Base-by-base conservation (phyloP, 2,797 vertebrate genomes). In the Neolamprologus multifasciatus region DNA sequence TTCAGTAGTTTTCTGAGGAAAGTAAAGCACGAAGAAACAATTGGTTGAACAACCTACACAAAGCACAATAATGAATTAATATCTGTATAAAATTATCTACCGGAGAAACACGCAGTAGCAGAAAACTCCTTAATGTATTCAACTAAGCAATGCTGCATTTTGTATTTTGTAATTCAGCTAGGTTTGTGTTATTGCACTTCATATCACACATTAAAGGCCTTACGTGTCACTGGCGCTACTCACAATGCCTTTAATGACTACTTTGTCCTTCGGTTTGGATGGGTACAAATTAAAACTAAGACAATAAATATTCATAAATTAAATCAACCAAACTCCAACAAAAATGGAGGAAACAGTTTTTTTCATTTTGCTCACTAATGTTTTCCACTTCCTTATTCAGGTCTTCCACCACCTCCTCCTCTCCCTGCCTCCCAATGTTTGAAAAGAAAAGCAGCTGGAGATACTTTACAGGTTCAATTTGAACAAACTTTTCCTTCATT, bases 381-480 rank as follows among this genome's bases (percentile, higher is more conserved):
- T 51, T 76, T 33, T 64, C 67, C 74, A 74, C 19, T 36, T 82
- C 29, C 45, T 84, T 19, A 78, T 84, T 83, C 82, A 55, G 54
- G 19, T 78, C 57, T 48, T 13, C 71, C 10, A 59, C 17, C 21
- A 80, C 55, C 36, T 50, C 76, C 50, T 45, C 55, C 69, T 81
- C 19, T 86, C 86, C 78, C 67, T 52, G 45, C 51, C 79, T 81
- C 48, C 50, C 55, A 74, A 48, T 54, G 79, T 80, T 84, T 4
- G 3, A 74, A 83, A 33, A 50, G n/a, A 86, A 64, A 81, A 77
- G 79, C 67, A 82, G 81, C 88, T 54, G 43, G 82, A 88, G 88
- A 92, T 88, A 90, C 90, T 92, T 94, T 94, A 92, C 79, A 85
- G 84, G 85, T 91, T 91, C 85, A 93, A 87, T 95, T 93, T 93